Evolutionary conservation across 2,113 vertebrate genomes (phyloP).

Genomic region (Uropsilus gracilis): DNA sequence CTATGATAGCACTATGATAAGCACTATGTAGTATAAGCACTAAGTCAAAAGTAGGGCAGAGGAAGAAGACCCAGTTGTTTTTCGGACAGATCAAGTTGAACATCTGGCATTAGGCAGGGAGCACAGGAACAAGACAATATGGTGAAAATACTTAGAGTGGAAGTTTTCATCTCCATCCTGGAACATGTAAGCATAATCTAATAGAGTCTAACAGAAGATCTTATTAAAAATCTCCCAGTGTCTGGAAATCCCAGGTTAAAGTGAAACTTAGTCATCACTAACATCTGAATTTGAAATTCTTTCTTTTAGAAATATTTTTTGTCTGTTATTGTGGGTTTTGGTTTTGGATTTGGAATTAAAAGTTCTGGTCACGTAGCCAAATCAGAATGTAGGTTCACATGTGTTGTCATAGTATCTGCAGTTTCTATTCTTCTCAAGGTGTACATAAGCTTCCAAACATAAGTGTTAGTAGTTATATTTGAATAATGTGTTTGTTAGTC

Average conservation of each 20-base stretch:
- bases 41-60: background rate
- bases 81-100: background rate
- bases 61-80: background rate
- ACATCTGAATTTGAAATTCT: background rate
- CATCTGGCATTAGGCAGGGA: background rate
- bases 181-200: background rate
- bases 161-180: background rate
- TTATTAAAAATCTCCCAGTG: no score
- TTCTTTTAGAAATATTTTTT: no score
- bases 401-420: background rate
- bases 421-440: background rate
- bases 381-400: background rate
- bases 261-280: background rate
- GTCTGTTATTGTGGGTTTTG: no score
- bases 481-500: background rate
- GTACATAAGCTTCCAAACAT: background rate
- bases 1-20: background rate
- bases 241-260: constrained; percentile 13
- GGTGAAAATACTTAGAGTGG: background rate
- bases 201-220: background rate
- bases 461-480: constrained; percentile 5
- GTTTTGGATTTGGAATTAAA: background rate
- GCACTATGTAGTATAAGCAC: no score
- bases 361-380: background rate
- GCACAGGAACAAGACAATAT: background rate